Conservation (phyloP, 1,140 invertebrate genomes). For the Drosophila elegans region DNA sequence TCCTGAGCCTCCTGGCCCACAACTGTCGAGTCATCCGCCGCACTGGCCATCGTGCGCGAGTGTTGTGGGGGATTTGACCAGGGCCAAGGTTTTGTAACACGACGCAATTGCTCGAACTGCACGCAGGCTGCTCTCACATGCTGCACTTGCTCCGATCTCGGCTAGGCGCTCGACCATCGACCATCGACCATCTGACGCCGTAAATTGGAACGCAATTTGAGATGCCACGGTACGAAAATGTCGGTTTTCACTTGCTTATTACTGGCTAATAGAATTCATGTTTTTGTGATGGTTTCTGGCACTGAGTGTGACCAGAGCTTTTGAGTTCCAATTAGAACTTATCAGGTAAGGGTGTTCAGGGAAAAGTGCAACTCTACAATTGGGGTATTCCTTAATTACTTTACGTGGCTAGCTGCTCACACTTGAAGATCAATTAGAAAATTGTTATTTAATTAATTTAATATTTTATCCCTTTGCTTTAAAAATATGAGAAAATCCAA, state of each 20-base stretch:
- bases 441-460: too few species aligned
- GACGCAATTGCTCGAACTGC: slow-evolving; percentile 40
- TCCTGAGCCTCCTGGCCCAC: slow-evolving; percentile 34
- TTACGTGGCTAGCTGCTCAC: too few species aligned
- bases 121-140: slow-evolving; percentile 20
- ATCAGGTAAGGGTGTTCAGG: neutral
- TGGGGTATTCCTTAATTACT: too few species aligned
- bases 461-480: too few species aligned
- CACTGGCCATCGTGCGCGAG: slow-evolving; percentile 35
- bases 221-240: neutral
- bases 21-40: slow-evolving; percentile 15
- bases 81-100: slow-evolving; percentile 49
- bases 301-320: slow-evolving; percentile 41
- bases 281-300: slow-evolving; percentile 66
- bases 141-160: neutral
- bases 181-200: slow-evolving; percentile 2
- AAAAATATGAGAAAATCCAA: too few species aligned
- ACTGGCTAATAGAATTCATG: slow-evolving; percentile 58
- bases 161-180: slow-evolving; percentile 7
- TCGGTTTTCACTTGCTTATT: slow-evolving; percentile 9
- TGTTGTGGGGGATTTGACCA: slow-evolving; percentile 38
- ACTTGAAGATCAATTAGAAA: too few species aligned
- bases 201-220: slow-evolving; percentile 1
- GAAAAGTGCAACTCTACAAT: neutral
- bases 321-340: slow-evolving; percentile 1